Conservation (phyloP, 1,140 invertebrate genomes). For the Drosophila bocqueti region DNA sequence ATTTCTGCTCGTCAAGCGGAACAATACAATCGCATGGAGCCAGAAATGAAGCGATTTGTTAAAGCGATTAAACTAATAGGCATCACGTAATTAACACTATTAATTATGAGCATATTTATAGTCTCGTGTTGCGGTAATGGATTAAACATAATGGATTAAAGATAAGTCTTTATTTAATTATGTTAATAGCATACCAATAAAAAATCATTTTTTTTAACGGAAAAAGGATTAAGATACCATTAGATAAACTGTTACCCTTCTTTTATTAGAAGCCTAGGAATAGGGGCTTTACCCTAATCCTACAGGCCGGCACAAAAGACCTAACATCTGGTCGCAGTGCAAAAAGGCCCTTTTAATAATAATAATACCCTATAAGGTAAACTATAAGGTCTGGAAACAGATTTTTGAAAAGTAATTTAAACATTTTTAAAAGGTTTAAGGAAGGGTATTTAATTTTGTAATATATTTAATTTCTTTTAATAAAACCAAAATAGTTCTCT, state of each 20-base stretch:
- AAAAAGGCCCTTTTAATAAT: too few species aligned
- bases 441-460: not conserved
- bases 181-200: not conserved
- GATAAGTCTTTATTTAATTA: not conserved
- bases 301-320: too few species aligned
- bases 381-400: not conserved
- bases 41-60: conserved; percentile 19
- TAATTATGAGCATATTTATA: not conserved
- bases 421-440: not conserved
- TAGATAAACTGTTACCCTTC: not conserved
- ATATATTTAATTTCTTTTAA: not conserved
- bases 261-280: too few species aligned
- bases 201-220: fast-evolving
- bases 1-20: not conserved
- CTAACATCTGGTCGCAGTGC: too few species aligned
- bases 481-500: not conserved
- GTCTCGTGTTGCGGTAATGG: not conserved
- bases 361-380: not conserved
- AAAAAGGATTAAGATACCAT: not conserved
- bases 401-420: not conserved
- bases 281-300: too few species aligned
- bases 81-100: conserved; percentile 7
- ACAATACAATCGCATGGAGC: conserved; percentile 6
- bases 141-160: not conserved
- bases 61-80: conserved; percentile 20